phyloP scores from a whole-genome alignment of 2,888 invertebrate genomes.

The Sinodicranocentrus sp. region DNA sequence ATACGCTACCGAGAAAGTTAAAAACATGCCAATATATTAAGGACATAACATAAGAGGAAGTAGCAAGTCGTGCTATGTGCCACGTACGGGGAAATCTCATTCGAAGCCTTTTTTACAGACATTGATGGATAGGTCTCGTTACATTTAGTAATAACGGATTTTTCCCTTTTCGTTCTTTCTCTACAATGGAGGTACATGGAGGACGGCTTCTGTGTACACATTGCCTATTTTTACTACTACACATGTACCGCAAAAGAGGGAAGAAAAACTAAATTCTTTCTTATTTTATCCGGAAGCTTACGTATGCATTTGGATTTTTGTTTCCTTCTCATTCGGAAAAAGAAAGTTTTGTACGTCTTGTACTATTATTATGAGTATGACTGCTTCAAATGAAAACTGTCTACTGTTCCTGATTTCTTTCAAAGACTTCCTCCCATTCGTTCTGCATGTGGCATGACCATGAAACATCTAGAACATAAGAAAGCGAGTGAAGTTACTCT shows the following conservation, averaged over 20 bases:
- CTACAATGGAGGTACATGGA: too few relatives aligned
- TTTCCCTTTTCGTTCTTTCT: background rate
- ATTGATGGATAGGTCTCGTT: conserved; percentile 76
- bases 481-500: too few relatives aligned
- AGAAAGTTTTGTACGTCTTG: too few relatives aligned
- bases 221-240: background rate
- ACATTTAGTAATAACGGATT: conserved; percentile 75
- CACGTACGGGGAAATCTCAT: conserved; percentile 57
- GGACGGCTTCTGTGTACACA: background rate
- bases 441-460: too few relatives aligned
- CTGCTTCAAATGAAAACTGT: too few relatives aligned
- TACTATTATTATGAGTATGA: too few relatives aligned
- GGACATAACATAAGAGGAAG: background rate
- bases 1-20: conserved; percentile 29
- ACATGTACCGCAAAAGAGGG: too few relatives aligned
- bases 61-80: background rate
- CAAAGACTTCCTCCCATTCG: too few relatives aligned
- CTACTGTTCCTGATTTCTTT: too few relatives aligned
- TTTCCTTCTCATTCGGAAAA: too few relatives aligned
- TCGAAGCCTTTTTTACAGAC: conserved; percentile 72
- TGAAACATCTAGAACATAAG: too few relatives aligned
- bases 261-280: conserved; percentile 2
- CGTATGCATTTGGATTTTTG: too few relatives aligned
- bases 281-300: background rate
- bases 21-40: conserved; percentile 57